A percentile compares a stretch with the other conserved stretches of the same genome.
Conservation (phyloP, 1,140 invertebrate species). For the Xylocopa sonorina region DNA sequence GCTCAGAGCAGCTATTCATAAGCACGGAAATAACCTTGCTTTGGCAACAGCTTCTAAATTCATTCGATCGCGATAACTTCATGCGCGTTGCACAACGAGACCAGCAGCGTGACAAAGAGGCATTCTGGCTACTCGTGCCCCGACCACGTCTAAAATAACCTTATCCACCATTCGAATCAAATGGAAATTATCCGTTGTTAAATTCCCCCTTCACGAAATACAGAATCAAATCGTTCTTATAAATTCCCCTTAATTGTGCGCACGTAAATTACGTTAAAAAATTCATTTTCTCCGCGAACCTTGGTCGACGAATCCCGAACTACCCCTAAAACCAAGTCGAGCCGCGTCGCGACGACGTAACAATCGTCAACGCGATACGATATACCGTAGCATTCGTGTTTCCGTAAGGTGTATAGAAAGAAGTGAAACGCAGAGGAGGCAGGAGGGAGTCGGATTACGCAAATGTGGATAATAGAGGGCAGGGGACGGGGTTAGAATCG, state of each 20-base stretch:
- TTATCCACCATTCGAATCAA: background rate
- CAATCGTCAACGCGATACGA: background rate
- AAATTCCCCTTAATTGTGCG: no score
- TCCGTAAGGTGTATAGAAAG: no score
- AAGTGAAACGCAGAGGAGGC: conserved; percentile 15
- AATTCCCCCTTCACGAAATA: no score
- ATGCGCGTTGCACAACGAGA: conserved; percentile 15
- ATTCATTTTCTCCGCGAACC: rapidly evolving
- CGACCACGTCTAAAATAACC: background rate
- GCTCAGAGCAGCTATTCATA: conserved; percentile 19
- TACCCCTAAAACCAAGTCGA: background rate
- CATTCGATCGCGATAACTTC: conserved; percentile 24
- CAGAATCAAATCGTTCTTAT: no score
- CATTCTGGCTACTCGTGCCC: background rate
- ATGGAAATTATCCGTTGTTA: no score
- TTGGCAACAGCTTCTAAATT: conserved; percentile 30
- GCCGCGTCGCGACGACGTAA: background rate
- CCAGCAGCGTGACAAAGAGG: background rate
- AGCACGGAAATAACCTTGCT: conserved; percentile 26
- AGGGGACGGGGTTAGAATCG: conserved; percentile 33
- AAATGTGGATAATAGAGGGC: conserved; percentile 57
- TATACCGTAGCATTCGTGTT: no score
- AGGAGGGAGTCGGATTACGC: conserved; percentile 59
- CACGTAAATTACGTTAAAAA: no score
- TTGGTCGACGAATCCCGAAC: background rate